A percentile compares a stretch with the other conserved stretches of the same genome.
Evolutionary conservation across 2,797 vertebrate genomes (phyloP).

Genomic region (Sciaenops ocellatus): DNA sequence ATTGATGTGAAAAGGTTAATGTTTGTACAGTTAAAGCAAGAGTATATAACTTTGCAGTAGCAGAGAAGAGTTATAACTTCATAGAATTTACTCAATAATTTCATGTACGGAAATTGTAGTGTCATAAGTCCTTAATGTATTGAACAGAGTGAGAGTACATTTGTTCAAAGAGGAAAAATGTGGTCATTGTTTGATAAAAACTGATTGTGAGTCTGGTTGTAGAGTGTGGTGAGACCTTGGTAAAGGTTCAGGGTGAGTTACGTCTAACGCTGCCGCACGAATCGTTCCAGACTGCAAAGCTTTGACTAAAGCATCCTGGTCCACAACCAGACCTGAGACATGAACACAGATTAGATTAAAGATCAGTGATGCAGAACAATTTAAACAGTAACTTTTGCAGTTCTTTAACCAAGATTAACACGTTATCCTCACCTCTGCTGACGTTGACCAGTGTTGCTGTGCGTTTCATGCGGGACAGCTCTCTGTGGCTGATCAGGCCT

Average conservation of each 20-base stretch:
- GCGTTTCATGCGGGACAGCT: constrained; percentile 87
- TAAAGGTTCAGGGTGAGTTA: constrained; percentile 78
- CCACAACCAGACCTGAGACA: constrained; percentile 82
- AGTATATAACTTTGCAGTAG: not conserved
- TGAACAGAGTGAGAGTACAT: not conserved
- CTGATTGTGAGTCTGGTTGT: not conserved
- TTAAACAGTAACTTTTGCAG: not conserved
- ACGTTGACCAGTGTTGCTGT: constrained; percentile 84
- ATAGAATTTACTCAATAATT: no score
- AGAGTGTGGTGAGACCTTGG: constrained; percentile 53
- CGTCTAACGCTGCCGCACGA: constrained; percentile 85
- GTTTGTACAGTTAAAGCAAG: not conserved
- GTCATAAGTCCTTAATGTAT: not conserved
- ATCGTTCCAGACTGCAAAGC: constrained; percentile 83
- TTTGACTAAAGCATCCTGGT: constrained; percentile 87
- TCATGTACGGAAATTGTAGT: no score
- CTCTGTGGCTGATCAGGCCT: constrained; percentile 81
- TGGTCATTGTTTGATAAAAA: not conserved
- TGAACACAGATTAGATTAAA: not conserved
- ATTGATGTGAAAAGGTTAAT: not conserved
- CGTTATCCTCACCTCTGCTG: constrained; percentile 81
- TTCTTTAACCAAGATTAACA: not conserved
- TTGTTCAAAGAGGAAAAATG: not conserved
- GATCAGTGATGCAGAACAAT: not conserved
- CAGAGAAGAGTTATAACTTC: no score